Evolutionary conservation across 2,888 invertebrate species (phyloP), one percentile per base, ranked within the genome.

Genomic region (Ichneumoninae sp.): DNA sequence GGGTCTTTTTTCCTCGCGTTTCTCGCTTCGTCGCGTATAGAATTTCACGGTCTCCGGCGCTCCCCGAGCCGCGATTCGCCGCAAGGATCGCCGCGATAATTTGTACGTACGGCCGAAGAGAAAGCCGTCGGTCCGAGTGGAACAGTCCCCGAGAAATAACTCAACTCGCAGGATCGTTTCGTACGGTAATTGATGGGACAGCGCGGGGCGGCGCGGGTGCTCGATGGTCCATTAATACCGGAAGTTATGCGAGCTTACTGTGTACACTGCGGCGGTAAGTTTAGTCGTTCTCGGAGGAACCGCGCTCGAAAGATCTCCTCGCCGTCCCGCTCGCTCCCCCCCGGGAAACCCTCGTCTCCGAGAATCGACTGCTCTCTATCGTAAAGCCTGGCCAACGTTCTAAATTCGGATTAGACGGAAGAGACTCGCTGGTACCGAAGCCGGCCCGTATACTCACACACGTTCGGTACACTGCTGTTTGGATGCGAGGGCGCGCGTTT

Each of bases 351-450:
- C 68, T 73, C 13, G 73, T 54, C 68, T 80, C 63, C 47, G 68
- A 69, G 66, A 80, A 83, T 85, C 70, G 70, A 81, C 33, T 33
- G 8, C 63, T 63, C 63, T 63, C 47, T 73, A 74, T 83, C 78
- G 81, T 68, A 78, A 85, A 85, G 81, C 78, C 75, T 33, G 54
- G 54, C 75, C 71, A 65, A 73, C 81, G 80, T 78, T 85, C 83
- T 83, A 83, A 86, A 81, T 85, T 86, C 79, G 86, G 85, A 86
- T 86, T 85, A 83, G 71, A 71, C 79, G 68, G 63, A 60, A 44
- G 75, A 54, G 10, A 76, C 69, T 65, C 54, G 33, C 52, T 68
- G 44, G 50, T 83, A 63, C 44, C 52, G 4, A 54, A 50, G 26
- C 40, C 1, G 16, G n/a, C 19, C 26, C 50, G 5, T 19, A 54